These are phyloP conservation scores for Corythoichthys haematopterus DNA, from an alignment of 2,113 vertebrate species.

Conservation along the genomic window DNA sequence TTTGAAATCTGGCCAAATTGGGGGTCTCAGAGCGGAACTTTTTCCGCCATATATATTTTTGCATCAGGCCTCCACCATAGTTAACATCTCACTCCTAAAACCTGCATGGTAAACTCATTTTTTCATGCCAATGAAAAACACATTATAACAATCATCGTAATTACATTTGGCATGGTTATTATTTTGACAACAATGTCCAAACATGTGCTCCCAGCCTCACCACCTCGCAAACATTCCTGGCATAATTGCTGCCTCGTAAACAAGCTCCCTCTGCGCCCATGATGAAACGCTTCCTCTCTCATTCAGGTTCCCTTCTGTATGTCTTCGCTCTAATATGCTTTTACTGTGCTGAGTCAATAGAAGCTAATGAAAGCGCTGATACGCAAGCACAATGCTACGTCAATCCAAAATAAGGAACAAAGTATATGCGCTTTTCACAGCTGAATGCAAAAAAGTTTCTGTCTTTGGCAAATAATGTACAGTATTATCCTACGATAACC, in stretches of 20 bases:
- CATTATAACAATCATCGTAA: slow-evolving; percentile 24
- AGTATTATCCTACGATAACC: slow-evolving; percentile 41
- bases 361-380: slow-evolving; percentile 48
- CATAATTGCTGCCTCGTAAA: slow-evolving; percentile 32
- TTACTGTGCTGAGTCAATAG: slow-evolving; percentile 63
- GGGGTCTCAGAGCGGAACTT: too few species aligned
- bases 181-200: slow-evolving; percentile 54
- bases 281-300: slow-evolving; percentile 54
- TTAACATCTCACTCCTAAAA: not conserved
- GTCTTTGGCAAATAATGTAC: slow-evolving; percentile 28
- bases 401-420: slow-evolving; percentile 49
- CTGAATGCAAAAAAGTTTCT: slow-evolving; percentile 31
- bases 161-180: slow-evolving; percentile 31
- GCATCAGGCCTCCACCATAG: not conserved
- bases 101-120: not conserved
- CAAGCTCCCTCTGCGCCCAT: slow-evolving; percentile 36
- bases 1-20: too few species aligned
- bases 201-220: slow-evolving; percentile 38
- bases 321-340: slow-evolving; percentile 51
- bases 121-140: not conserved
- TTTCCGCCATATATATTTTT: too few species aligned
- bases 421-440: slow-evolving; percentile 43
- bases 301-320: slow-evolving; percentile 44
- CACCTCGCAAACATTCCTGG: slow-evolving; percentile 20
- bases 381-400: slow-evolving; percentile 46